Base-by-base conservation (phyloP, 35 echinoderm and acorn worm species). In the Eucidaris tribuloides region DNA sequence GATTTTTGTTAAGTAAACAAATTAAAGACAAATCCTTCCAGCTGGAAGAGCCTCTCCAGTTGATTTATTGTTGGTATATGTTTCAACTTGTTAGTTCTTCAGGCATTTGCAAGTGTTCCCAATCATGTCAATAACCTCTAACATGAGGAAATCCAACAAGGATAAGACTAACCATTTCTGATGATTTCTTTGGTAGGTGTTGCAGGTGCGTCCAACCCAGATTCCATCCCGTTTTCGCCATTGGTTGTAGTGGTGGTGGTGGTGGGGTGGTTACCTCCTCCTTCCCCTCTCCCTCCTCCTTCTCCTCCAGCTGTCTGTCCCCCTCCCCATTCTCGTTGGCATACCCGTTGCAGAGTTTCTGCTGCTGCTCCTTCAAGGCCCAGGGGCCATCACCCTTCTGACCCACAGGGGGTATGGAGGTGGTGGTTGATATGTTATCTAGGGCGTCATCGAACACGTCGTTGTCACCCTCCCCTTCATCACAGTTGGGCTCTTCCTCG, bases 311-410 rank as follows among this genome's bases (percentile, higher is more conserved):
- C 29, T 43, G 15, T 18, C 18, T 45, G 2, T 66, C 36, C 3
- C 63, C 79, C 0, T 38, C 41, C 7, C 68, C 68, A 44, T 43
- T 44, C 40, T 62, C 42, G 9, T 80, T 60, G 3, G 7, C 82
- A 17, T 71, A 83, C 23, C 89, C 89, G 50, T 91, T 91, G 58
- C 89, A 91, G 27, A 91, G 72, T 45, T 68, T 61, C 54, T 65
- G 3, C 39, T 68, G 9, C 59, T 32, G 59, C 38, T 43, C 38
- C 38, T 71, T 40, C n/a, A n/a, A n/a, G 28, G 41, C 33, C 49
- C 82, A 48, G 28, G 82, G 82, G 15, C 82, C 82, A 22, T 84
- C 82, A 15, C 82, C 82, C 41, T 68, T 74, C 68, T 74, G 35
- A 22, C 44, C 44, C 35, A 74, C 68, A 4, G 33, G 68, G n/a